phyloP scores from a whole-genome alignment of 1,140 invertebrate genomes.

The Brachionus plicatilis region DNA sequence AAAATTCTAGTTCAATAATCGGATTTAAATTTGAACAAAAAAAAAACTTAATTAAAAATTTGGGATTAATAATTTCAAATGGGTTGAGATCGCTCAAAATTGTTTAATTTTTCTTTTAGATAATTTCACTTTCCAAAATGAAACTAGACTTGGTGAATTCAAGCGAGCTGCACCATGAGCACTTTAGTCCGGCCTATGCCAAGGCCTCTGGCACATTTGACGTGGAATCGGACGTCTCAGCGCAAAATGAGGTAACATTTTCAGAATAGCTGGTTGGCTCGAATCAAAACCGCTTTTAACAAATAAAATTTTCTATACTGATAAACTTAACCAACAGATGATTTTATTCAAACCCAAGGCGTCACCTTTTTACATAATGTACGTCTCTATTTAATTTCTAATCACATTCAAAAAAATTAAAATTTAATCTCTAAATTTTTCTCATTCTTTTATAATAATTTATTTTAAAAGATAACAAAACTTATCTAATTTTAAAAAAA shows the following conservation, averaged over 20 bases:
- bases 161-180: background rate
- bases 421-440: background rate
- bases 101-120: background rate
- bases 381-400: constrained; percentile 11
- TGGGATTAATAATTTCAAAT: background rate
- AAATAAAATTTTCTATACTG: background rate
- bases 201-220: background rate
- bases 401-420: constrained; percentile 27
- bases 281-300: background rate
- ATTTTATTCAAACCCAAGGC: constrained; percentile 4
- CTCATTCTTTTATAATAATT: constrained; percentile 30
- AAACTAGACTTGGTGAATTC: background rate
- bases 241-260: background rate
- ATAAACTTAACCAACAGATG: constrained; percentile 9
- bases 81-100: background rate
- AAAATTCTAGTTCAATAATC: constrained; percentile 14
- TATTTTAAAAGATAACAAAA: constrained; percentile 18
- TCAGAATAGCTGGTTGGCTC: background rate
- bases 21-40: constrained; percentile 18
- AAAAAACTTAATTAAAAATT: background rate
- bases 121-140: background rate
- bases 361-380: constrained; percentile 24
- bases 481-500: constrained; percentile 8
- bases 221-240: background rate
- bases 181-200: background rate